A percentile compares a stretch with the other conserved stretches of the same genome.
These are phyloP conservation scores for Corythaeola cristata DNA, from an alignment of 2,113 vertebrate species.

Conservation along the genomic window DNA sequence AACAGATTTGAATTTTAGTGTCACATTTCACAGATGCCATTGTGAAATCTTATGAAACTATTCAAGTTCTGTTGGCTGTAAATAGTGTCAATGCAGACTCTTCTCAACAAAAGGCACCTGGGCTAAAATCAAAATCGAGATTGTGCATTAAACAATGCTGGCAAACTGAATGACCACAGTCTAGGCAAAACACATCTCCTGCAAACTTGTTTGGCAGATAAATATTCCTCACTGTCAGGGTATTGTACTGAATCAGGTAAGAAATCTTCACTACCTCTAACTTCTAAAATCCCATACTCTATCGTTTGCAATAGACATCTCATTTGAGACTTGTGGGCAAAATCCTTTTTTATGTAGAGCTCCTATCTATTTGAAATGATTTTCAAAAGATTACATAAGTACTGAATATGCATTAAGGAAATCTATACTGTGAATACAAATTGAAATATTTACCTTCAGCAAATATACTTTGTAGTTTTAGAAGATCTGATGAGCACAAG, in stretches of 20 bases:
- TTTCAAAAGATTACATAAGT: background rate
- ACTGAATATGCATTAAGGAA: background rate
- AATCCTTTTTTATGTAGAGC: background rate
- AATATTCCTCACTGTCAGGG: background rate
- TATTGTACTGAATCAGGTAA: background rate
- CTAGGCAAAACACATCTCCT: background rate
- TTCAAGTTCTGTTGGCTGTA: background rate
- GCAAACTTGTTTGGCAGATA: background rate
- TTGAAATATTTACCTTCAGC: background rate
- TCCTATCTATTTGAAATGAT: background rate
- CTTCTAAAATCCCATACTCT: background rate
- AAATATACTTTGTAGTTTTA: background rate
- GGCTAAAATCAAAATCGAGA: background rate
- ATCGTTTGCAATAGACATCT: background rate
- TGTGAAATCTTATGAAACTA: background rate
- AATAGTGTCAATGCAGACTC: background rate
- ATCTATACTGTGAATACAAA: background rate
- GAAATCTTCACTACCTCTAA: background rate
- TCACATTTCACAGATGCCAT: background rate
- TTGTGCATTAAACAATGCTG: background rate
- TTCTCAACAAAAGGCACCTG: background rate
- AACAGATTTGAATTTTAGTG: slow-evolving; percentile 10
- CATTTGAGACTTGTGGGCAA: background rate
- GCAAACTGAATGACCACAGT: background rate
- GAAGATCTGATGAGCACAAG: background rate